Evolutionary conservation across 2,888 invertebrate species (phyloP), one percentile per base, ranked within the genome.

Genomic region (Brachypterus glaber): DNA sequence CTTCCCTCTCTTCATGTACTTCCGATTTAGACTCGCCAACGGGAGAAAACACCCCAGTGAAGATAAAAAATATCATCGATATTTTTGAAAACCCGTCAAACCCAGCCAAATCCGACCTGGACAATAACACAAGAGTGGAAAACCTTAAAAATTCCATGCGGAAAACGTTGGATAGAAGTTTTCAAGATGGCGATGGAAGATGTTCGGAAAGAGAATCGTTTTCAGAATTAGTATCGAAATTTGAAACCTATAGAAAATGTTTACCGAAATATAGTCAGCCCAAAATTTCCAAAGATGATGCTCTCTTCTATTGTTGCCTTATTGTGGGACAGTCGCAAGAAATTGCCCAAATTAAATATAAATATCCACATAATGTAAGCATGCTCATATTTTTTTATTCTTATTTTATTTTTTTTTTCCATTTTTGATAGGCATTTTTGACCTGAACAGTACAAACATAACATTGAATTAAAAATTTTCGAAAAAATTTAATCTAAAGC

Each of bases 321-420:
- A 63, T 84, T 39, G 77, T 83, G 17, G 83, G 81, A 1, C 63
- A 79, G 44, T 77, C 80, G 49, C 72, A 70, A 0, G 76, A 76
- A 30, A 68, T 73, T 54, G 79, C 82, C 2, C 81, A 81, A 57
- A 75, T 83, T 38, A 82, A 82, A 57, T 76, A 72, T 47, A 77
- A 77, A 47, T 83, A 75, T 65, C 83, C 83, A 3, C 63, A 64
- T 44, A 70, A 77, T 66, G 82, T 81, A 54, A 70, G 71, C 66
- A 35, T n/a, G n/a, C n/a, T n/a, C n/a, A n/a, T 33, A 37, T 33
- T 40, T 34, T 35, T 30, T n/a, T 31, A 42, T 36, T 26, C 16
- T 36, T 24, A n/a, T n/a, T n/a, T n/a, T n/a, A n/a, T n/a, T n/a
- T n/a, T n/a, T n/a, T 32, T 39, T 38, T 37, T 45, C 9, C 12